Percentiles rank a stretch among this genome's conserved stretches.
These are phyloP conservation scores for Corbicula japonica DNA, from an alignment of 2,888 invertebrate genomes.

Conservation along the genomic window DNA sequence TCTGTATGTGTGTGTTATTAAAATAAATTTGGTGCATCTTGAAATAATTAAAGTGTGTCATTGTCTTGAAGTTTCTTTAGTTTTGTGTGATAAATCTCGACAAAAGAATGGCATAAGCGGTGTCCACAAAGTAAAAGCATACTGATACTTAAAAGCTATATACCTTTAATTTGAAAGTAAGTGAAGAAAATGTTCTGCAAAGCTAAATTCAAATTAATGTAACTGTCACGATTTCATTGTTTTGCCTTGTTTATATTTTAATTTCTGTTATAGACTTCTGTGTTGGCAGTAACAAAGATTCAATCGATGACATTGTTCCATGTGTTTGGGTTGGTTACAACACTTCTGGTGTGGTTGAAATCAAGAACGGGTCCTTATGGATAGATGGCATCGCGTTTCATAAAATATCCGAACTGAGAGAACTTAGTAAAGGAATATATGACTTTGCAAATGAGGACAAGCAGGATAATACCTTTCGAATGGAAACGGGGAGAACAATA, in stretches of 20 bases:
- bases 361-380: constrained; percentile 57
- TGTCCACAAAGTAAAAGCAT: not conserved
- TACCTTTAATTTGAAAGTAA: not conserved
- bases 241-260: constrained; percentile 1
- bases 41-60: no score
- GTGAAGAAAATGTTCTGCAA: not conserved
- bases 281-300: constrained; percentile 55
- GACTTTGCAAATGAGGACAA: constrained; percentile 17
- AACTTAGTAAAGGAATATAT: constrained; percentile 39
- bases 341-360: constrained; percentile 58
- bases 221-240: no score
- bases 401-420: constrained; percentile 56
- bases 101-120: not conserved
- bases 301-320: constrained; percentile 62
- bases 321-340: constrained; percentile 67
- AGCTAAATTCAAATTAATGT: no score
- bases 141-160: not conserved
- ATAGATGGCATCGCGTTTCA: constrained; percentile 46
- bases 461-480: constrained; percentile 59
- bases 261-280: constrained; percentile 63
- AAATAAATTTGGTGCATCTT: no score
- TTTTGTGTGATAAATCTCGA: not conserved
- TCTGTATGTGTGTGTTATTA: no score
- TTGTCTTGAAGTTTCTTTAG: not conserved
- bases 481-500: constrained; percentile 72